Conservation (phyloP, 2,113 vertebrate species). For the Anthoscopus minutus region DNA sequence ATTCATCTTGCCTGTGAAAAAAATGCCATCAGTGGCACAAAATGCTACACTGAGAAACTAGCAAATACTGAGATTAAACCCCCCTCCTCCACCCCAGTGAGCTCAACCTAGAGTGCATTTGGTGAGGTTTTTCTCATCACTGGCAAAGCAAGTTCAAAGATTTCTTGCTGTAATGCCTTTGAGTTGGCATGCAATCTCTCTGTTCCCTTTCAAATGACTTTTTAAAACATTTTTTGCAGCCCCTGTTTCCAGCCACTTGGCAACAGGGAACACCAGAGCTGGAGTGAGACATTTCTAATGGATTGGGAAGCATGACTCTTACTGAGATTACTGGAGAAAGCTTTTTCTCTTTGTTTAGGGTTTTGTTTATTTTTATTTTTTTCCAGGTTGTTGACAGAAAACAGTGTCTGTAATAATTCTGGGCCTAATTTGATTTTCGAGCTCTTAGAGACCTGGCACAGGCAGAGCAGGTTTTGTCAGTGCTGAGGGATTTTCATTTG, state of each 20-base stretch:
- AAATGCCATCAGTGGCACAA: neutral
- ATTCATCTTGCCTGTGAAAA: neutral
- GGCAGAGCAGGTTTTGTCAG: conserved; percentile 4
- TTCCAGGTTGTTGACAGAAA: neutral
- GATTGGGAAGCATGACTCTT: neutral
- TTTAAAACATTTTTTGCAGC: neutral
- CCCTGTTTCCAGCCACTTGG: neutral
- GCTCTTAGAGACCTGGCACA: neutral
- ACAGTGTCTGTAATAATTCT: conserved; percentile 17
- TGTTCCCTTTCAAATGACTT: conserved; percentile 1
- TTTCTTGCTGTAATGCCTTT: neutral
- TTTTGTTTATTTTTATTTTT: neutral
- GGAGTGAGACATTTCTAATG: neutral
- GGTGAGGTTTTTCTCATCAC: neutral
- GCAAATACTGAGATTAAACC: neutral
- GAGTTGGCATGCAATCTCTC: neutral
- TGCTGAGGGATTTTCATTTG: neutral
- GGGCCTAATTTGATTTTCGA: conserved; percentile 41
- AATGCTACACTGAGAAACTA: neutral
- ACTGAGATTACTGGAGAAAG: neutral
- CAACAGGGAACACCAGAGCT: neutral
- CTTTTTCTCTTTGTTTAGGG: neutral
- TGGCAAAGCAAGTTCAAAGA: neutral
- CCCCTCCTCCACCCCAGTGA: neutral
- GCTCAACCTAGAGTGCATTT: neutral